Percentiles rank a stretch among this genome's conserved stretches.
Evolutionary conservation across 2,797 vertebrate species (phyloP).

Genomic region (Taenioides sp.): DNA sequence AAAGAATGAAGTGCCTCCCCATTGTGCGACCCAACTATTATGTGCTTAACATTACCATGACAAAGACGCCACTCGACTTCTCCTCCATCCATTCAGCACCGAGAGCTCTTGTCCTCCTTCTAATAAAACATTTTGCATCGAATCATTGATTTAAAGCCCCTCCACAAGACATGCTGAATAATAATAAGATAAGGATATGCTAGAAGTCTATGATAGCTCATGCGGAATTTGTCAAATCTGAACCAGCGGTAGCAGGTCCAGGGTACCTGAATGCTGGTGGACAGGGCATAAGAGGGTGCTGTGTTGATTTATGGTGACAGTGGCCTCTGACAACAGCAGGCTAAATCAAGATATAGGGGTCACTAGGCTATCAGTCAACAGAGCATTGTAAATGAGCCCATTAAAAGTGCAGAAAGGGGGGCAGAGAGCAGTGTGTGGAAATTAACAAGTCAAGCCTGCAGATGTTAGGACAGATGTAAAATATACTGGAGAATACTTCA

Average conservation of each 20-base stretch:
- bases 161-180: slow-evolving; percentile 10
- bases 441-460: not conserved
- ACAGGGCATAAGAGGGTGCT: slow-evolving; percentile 10
- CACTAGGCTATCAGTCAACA: slow-evolving; percentile 55
- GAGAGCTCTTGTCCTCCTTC: slow-evolving; percentile 84
- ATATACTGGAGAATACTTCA: not conserved
- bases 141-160: slow-evolving; percentile 91
- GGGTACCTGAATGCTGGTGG: slow-evolving; percentile 8
- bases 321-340: slow-evolving; percentile 83
- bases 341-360: slow-evolving; percentile 82
- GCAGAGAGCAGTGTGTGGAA: slow-evolving; percentile 1
- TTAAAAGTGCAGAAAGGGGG: not conserved
- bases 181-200: not conserved
- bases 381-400: slow-evolving; percentile 30
- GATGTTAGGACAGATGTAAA: not conserved
- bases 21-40: slow-evolving; percentile 97
- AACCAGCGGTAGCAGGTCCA: not conserved
- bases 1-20: slow-evolving; percentile 98
- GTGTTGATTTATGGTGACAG: slow-evolving; percentile 84
- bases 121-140: slow-evolving; percentile 98
- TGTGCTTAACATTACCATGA: slow-evolving; percentile 99
- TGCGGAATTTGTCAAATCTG: not conserved
- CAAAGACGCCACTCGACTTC: slow-evolving; percentile 99
- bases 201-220: not conserved
- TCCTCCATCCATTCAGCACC: slow-evolving; percentile 92